Base-by-base conservation (phyloP, 2,888 invertebrate genomes). In the Notocelia uddmanniana region DNA sequence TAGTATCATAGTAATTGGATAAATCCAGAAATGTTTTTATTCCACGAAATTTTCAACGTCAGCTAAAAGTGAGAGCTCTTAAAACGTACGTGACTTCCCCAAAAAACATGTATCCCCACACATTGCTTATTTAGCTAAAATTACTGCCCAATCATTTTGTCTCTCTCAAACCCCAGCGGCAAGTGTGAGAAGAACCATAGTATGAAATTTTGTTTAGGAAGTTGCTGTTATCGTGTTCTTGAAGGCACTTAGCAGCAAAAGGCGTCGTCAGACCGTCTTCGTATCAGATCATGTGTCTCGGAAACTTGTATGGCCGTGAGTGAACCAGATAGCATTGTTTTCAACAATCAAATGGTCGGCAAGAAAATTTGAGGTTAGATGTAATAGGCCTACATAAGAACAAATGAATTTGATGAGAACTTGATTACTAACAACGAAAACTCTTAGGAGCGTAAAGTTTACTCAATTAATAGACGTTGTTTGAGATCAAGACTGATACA, bases 301-400 rank as follows among this genome's bases (percentile, higher is more conserved):
- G 18, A 45, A 55, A 67, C 72, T 72, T 62, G 72, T 68, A 68
- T 60, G 72, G 45, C 67, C 9, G 58, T 34, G 66, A 70, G 50
- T 26, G 67, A 72, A 45, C 37, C 26, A 64, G 72, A 72, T 72
- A 72, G 67, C 62, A 72, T 72, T 72, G 72, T 72, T 68, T 41
- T 11, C 31, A 62, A 60, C 60, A 62, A 62, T 67, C 60, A 67
- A 68, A 37, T 59, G n/a, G 2, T 15, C 23, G 21, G 34, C 21
- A 64, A 13, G 31, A 41, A 54, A 23, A 54, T 48, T 59, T 59
- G 60, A 64, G 50, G 48, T 2, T 26, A 41, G 21, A 15, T n/a
- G 50, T 68, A 31, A 31, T 31, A 31, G 31, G n/a, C n/a, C n/a
- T n/a, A 31, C 54, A 62, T 69, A 41, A 31, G 26, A 31, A 37